phyloP scores from a whole-genome alignment of 2,888 invertebrate genomes.

The Lamproptera curius region DNA sequence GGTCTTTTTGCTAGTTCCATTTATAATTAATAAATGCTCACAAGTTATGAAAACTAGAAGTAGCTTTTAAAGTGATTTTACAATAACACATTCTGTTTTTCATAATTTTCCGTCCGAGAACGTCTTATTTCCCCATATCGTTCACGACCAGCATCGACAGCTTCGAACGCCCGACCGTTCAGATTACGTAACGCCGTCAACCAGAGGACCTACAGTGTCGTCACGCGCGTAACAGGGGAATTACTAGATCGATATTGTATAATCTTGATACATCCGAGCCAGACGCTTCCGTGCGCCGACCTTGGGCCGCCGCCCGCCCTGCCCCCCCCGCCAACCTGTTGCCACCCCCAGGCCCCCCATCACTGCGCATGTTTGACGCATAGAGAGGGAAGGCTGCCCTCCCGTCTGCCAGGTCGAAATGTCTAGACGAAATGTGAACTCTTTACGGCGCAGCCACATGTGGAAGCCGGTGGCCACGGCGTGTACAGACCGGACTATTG shows the following conservation, averaged over 20 bases:
- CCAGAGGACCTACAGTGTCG: too few relatives aligned
- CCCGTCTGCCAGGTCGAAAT: slow-evolving; percentile 65
- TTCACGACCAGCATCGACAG: too few relatives aligned
- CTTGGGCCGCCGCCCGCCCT: slow-evolving; percentile 46
- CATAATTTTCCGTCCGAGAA: too few relatives aligned
- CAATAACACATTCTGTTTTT: too few relatives aligned
- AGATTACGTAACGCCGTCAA: too few relatives aligned
- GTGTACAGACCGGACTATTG: too few relatives aligned
- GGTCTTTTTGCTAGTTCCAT: too few relatives aligned
- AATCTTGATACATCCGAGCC: slow-evolving; percentile 61
- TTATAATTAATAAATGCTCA: too few relatives aligned
- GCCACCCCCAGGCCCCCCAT: slow-evolving; percentile 64
- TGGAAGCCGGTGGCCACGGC: slow-evolving; percentile 40
- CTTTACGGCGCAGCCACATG: slow-evolving; percentile 48
- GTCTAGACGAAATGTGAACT: slow-evolving; percentile 75
- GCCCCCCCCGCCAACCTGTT: slow-evolving; percentile 36
- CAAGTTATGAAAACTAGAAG: too few relatives aligned
- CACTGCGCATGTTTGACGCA: slow-evolving; percentile 67
- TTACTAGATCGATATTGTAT: slow-evolving; percentile 62
- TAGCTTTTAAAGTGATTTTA: too few relatives aligned
- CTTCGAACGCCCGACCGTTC: too few relatives aligned
- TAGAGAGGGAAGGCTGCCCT: slow-evolving; percentile 44
- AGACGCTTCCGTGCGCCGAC: slow-evolving; percentile 74
- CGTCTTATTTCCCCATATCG: too few relatives aligned
- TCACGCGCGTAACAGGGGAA: slow-evolving; percentile 29